These are phyloP conservation scores for Nesometra sesokonis DNA, from an alignment of 35 echinoderm and acorn worm genomes.

Conservation along the genomic window DNA sequence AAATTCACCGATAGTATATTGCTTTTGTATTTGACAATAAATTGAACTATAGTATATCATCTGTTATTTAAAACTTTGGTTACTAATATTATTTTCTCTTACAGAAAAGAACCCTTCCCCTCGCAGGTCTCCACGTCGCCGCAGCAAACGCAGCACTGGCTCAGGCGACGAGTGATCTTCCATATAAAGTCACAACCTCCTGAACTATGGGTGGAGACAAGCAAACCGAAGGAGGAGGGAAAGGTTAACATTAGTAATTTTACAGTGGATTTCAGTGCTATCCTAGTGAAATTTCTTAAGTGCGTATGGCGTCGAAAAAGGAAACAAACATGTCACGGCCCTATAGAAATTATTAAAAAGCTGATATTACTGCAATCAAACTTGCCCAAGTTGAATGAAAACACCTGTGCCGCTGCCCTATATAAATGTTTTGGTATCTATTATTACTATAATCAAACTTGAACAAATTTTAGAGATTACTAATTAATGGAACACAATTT, in stretches of 20 bases:
- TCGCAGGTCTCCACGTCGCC: constrained; percentile 76
- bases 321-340: not conserved
- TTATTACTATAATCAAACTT: too few species aligned
- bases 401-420: too few species aligned
- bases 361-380: too few species aligned
- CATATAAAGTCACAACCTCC: not conserved
- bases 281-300: not conserved
- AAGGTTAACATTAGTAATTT: not conserved
- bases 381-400: too few species aligned
- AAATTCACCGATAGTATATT: too few species aligned
- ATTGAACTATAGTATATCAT: not conserved
- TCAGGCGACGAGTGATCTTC: constrained; percentile 74
- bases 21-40: too few species aligned
- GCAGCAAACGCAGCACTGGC: constrained; percentile 72
- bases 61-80: not conserved
- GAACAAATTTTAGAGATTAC: too few species aligned
- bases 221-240: not conserved
- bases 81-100: constrained; percentile 3
- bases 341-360: too few species aligned
- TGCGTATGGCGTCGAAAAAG: not conserved
- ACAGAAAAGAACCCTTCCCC: constrained; percentile 97
- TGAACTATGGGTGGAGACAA: not conserved
- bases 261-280: not conserved
- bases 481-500: too few species aligned
- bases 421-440: too few species aligned